Conservation (phyloP, 2,113 vertebrate genomes). For the Albula glossodonta region DNA sequence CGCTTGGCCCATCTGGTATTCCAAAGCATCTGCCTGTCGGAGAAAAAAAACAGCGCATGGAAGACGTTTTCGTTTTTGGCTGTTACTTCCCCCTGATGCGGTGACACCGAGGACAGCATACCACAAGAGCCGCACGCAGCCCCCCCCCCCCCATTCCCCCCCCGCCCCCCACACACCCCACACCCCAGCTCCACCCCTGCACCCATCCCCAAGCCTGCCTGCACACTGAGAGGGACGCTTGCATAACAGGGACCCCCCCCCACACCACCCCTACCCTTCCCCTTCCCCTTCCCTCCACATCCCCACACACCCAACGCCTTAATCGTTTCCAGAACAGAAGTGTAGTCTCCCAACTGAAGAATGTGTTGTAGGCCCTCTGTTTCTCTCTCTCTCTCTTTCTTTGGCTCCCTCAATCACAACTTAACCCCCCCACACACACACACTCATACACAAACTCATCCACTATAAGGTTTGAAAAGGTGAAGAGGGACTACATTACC, state of each 20-base stretch:
- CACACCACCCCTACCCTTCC: neutral
- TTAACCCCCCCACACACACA: neutral
- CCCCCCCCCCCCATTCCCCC: conserved; percentile 38
- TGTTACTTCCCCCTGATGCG: conserved; percentile 56
- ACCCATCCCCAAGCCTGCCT: conserved; percentile 38
- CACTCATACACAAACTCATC: too few species aligned
- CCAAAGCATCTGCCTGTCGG: conserved; percentile 57
- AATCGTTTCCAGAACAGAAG: conserved; percentile 65
- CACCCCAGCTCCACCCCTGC: too few species aligned
- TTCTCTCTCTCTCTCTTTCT: neutral
- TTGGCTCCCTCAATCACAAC: neutral
- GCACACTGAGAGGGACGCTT: conserved; percentile 55
- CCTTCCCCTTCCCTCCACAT: neutral
- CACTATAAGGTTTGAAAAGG: neutral
- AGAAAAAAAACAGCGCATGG: conserved; percentile 49
- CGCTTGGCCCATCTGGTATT: conserved; percentile 57
- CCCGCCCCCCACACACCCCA: neutral
- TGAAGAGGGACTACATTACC: neutral
- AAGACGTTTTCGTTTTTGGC: conserved; percentile 66
- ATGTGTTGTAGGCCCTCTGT: conserved; percentile 43
- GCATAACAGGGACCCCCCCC: conserved; percentile 14
- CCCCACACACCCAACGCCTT: conserved; percentile 34
- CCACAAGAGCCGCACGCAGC: conserved; percentile 63
- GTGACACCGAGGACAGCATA: conserved; percentile 70
- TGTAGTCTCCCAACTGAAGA: conserved; percentile 45